phyloP scores from a whole-genome alignment of 2,888 invertebrate genomes.

The Asteroscopus sphinx region DNA sequence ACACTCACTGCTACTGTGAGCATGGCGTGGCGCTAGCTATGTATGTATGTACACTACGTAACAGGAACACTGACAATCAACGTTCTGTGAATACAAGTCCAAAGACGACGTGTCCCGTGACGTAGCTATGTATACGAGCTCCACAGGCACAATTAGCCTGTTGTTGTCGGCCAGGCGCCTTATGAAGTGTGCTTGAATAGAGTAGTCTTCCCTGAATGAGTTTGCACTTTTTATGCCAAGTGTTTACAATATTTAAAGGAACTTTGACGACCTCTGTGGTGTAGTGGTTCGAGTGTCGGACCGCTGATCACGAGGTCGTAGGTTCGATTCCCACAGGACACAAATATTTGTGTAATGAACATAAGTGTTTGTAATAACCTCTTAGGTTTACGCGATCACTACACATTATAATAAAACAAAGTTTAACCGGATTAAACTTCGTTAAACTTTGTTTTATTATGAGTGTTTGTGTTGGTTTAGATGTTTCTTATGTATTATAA shows the following conservation, averaged over 20 bases:
- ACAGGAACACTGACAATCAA: constrained; percentile 9
- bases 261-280: too few relatives aligned
- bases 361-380: too few relatives aligned
- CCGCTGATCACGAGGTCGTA: too few relatives aligned
- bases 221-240: constrained; percentile 9
- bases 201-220: constrained; percentile 9
- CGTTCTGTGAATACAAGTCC: neutral
- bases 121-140: constrained; percentile 14
- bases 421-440: too few relatives aligned
- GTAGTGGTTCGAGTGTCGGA: too few relatives aligned
- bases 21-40: neutral
- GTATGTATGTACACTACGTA: neutral
- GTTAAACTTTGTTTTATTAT: too few relatives aligned
- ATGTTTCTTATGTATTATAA: too few relatives aligned
- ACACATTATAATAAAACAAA: too few relatives aligned
- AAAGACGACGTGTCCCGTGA: neutral
- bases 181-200: constrained; percentile 3
- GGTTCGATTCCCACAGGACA: too few relatives aligned
- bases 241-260: neutral
- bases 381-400: too few relatives aligned
- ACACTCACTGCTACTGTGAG: neutral
- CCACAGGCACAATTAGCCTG: constrained; percentile 16
- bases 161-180: neutral
- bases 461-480: too few relatives aligned
- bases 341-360: too few relatives aligned